Evolutionary conservation across 2,888 invertebrate species (phyloP), one percentile per base, ranked within the genome.

Genomic region (Plagodis pulveraria): DNA sequence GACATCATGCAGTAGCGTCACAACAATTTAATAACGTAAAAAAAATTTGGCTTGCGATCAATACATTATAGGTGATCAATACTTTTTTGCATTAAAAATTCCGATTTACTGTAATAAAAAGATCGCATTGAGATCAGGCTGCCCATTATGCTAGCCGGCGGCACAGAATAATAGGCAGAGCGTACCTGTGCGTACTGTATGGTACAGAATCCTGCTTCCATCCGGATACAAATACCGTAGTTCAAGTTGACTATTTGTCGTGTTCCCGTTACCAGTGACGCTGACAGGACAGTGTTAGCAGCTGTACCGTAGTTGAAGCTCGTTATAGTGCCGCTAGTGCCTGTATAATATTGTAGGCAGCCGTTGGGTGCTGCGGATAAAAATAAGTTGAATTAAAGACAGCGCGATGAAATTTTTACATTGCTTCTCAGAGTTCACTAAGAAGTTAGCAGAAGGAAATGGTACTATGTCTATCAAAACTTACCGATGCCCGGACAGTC

Each of bases 181-280:
- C 53, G 50, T 62, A 87, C 93, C 84, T 94, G 94, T 52, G 89
- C 89, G 93, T 96, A 97, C 64, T 94, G 94, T 58, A 97, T 96
- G 33, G 93, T 90, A 75, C 97, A 97, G 78, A 93, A 95, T 9
- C 96, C 96, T 0, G 95, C 93, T 50, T 94, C 94, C 94, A 95
- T 95, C 72, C 95, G 91, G 22, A 97, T 93, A 72, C 97, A 97
- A 52, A 96, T 95, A 5, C 97, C 97, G 77, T 97, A 97, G 81
- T 95, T 95, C 64, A 95, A 86, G 77, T 95, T 95, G 2, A 94
- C 95, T 57, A 97, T 86, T 81, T 97, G 95, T 36, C 97, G 86
- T 0, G 96, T 96, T 1, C 96, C 96, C 0, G 91, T 90, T 33
- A 92, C 92, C n/a, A 93, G 87, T 0, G 94, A 91, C 4, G 94